Evolutionary conservation across 2,797 vertebrate species (phyloP), one percentile per base, ranked within the genome.

Genomic region (Pagetopsis macropterus): DNA sequence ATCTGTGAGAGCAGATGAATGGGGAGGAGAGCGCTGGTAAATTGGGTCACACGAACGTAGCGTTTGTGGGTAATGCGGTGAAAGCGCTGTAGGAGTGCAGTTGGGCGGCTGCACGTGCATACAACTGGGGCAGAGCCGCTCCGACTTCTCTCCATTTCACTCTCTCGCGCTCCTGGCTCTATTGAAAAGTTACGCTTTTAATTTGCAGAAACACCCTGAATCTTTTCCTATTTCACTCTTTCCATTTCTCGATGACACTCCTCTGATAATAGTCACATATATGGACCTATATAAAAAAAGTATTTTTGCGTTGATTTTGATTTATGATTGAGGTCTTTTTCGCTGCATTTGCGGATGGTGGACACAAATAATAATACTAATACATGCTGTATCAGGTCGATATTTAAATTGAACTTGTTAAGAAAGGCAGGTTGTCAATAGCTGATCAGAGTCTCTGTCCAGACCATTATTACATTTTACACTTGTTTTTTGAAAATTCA

Each of bases 1-100:
- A 88, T 92, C 86, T 92, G 91, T 72, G 83, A 82, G 75, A 91
- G 91, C 91, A 93, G 92, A 93, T 90, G 91, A 93, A 91, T 86
- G 89, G 78, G 87, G 89, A 88, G 88, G 90, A 91, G 90, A 80
- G 79, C 76, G 7, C 83, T 88, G 88, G 81, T 88, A 78, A 93
- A 91, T 56, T 92, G 91, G 92, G 92, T 93, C 92, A 93, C 83
- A 65, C 79, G 70, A 84, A 87, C 50, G 23, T 56, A 76, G 78
- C 72, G 72, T 90, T 92, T 91, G 86, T 91, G 91, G 89, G 89
- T 92, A 90, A 93, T 88, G 87, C 82, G 90, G 84, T 87, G 85
- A 90, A 91, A 91, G 79, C 23, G 89, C 89, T 86, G 79, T 83
- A 88, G 90, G 90, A 88, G 84, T 63, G 86, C 75, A 63, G 86